Percentiles rank a stretch among this genome's conserved stretches.
These are phyloP conservation scores for Alloplasta piceator DNA, from an alignment of 2,888 invertebrate species.

Conservation along the genomic window DNA sequence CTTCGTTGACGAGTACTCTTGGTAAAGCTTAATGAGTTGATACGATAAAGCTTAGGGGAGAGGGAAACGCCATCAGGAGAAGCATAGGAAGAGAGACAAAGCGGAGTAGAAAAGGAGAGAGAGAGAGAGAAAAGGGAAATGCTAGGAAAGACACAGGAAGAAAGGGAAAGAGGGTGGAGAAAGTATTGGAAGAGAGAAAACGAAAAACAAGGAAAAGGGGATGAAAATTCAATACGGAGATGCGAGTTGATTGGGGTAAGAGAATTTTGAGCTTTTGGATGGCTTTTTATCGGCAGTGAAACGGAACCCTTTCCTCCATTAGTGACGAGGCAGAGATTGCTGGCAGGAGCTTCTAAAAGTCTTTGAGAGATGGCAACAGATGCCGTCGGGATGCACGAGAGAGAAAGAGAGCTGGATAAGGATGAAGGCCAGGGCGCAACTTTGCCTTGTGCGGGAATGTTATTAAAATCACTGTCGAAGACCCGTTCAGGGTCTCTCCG, in stretches of 20 bases:
- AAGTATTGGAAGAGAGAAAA: slow-evolving; percentile 1
- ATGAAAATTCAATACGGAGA: slow-evolving; percentile 1
- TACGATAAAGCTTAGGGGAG: slow-evolving; percentile 60
- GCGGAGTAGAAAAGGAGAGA: neutral
- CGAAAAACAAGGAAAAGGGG: neutral
- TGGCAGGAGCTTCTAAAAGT: slow-evolving; percentile 16
- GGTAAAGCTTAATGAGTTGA: slow-evolving; percentile 64
- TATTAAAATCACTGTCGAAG: slow-evolving; percentile 63
- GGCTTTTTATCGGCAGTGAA: slow-evolving; percentile 28
- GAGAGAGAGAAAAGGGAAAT: too few relatives aligned
- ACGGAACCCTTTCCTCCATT: neutral
- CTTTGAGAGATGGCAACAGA: slow-evolving; percentile 46
- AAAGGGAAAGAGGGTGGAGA: neutral
- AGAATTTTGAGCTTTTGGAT: slow-evolving; percentile 32
- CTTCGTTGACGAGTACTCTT: slow-evolving; percentile 62
- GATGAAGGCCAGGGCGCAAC: slow-evolving; percentile 18
- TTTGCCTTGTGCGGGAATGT: slow-evolving; percentile 23
- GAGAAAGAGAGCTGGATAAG: slow-evolving; percentile 4
- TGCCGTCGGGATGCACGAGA: slow-evolving; percentile 3
- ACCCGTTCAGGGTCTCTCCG: slow-evolving; percentile 39
- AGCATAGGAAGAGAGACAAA: neutral
- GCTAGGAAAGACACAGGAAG: slow-evolving; percentile 2
- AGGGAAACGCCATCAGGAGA: slow-evolving; percentile 1
- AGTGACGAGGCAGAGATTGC: neutral
- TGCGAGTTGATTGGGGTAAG: neutral